Evolutionary conservation across 2,797 vertebrate genomes (phyloP), one percentile per base, ranked within the genome.

Genomic region (Pampus argenteus): DNA sequence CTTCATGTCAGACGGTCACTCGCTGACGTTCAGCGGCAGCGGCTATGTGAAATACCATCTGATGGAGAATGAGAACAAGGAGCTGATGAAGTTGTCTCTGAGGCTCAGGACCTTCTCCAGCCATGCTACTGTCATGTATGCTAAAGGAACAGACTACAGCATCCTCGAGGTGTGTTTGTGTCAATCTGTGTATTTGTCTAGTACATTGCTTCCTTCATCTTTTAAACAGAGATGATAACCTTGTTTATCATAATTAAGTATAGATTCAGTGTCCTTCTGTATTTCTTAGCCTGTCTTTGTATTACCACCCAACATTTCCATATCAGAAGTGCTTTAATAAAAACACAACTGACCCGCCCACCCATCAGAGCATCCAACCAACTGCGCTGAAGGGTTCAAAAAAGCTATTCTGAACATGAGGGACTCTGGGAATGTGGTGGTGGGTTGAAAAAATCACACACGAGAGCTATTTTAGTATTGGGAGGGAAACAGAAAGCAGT

Each of bases 111-210:
- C 98, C 0, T 96, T 97, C 57, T 97, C 97, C 22, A 90, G 92
- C 64, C 97, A 99, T 3, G 97, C 97, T 0, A 96, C 97, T 2
- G 93, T 99, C 66, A 99, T 99, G 98, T 99, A 98, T 0, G 97
- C 98, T 13, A 96, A 96, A 76, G 98, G 97, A 63, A 99, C 97
- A 0, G 98, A 99, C 92, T 99, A 99, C 86, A 99, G 98, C 90
- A 98, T 98, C 89, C 94, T 99, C 2, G 98, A 99, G 97, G 98
- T 98, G 80, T 20, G 48, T 63, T 10, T 65, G 54, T 67, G 18
- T 69, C 42, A 67, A 20, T 62, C 38, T 45, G 22, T 70, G 18
- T 57, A 11, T 62, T 45, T 25, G n/a, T 51, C 47, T 9, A 25
- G 3, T 17, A 10, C 22, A 9, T 60, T 57, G 14, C 14, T 26